These are phyloP conservation scores for Pristiophorus japonicus DNA, from an alignment of 2,113 vertebrate species.

Conservation along the genomic window DNA sequence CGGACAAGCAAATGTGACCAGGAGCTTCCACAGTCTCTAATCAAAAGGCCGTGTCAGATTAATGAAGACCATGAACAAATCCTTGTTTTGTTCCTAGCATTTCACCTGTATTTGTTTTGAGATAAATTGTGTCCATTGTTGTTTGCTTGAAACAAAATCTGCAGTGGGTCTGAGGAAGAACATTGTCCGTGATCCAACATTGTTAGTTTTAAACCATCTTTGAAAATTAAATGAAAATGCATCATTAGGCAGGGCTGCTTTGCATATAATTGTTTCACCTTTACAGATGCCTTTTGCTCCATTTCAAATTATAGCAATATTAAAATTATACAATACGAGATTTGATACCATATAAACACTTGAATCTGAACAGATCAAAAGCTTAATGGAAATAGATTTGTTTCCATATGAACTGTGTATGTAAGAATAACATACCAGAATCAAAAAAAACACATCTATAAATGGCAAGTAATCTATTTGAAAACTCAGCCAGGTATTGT, in stretches of 20 bases:
- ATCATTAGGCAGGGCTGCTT: background rate
- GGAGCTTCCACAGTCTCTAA: no score
- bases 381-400: background rate
- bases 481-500: background rate
- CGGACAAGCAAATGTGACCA: no score
- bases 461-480: background rate
- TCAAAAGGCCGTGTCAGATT: no score
- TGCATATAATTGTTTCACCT: background rate
- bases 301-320: background rate
- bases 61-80: no score
- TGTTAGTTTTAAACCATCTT: background rate
- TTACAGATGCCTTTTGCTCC: background rate
- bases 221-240: background rate
- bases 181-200: background rate
- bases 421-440: background rate
- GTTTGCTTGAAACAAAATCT: no score
- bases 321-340: background rate
- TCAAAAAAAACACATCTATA: background rate
- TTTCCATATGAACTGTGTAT: background rate
- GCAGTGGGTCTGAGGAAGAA: no score
- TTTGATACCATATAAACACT: background rate
- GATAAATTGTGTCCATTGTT: no score
- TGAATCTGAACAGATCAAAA: background rate
- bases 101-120: no score
- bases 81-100: no score